Evolutionary conservation across 2,797 vertebrate genomes (phyloP), one percentile per base, ranked within the genome.

Genomic region (Amblyraja radiata): DNA sequence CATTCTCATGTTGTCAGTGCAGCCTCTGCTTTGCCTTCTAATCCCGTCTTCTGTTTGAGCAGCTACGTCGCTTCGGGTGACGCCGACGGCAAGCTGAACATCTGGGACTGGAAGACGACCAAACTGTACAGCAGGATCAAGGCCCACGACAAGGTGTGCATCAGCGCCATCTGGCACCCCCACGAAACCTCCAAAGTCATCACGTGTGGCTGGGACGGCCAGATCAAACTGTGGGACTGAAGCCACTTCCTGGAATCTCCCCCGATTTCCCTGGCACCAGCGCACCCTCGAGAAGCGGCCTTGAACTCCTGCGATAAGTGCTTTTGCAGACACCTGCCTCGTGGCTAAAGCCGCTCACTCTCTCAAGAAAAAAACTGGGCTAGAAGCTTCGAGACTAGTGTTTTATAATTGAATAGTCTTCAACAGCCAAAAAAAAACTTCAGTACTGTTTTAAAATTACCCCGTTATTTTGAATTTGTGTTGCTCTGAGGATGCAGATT

Each of bases 41-140:
- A 93, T 23, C 0, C 65, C 32, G 71, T 63, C 79, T n/a, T 58
- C 65, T 77, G 58, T 93, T 18, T n/a, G 32, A 80, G 28, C 93
- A 99, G 99, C 95, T 99, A 99, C 25, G 98, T 99, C 94, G 99
- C 99, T 93, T 99, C 99, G 32, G 99, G 99, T 93, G 99, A 99
- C 76, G 99, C 98, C 14, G 99, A 99, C 90, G 98, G 98, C 93
- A 99, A 99, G 94, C 96, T 99, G 93, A 99, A 99, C 93, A 98
- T 99, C 94, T 99, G 99, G 98, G 98, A 99, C 95, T 99, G 98
- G 99, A 99, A 99, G 96, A 99, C 99, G 28, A 99, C 99, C 81
- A 99, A 99, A 94, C 98, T 99, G 84, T 99, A 99, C 95, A 99
- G 98, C 95, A 96, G 98, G 92, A 97, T 99, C 94, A 99, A 99